phyloP scores from a whole-genome alignment of 2,797 vertebrate species.

The Myiothlypis chrysogaster region DNA sequence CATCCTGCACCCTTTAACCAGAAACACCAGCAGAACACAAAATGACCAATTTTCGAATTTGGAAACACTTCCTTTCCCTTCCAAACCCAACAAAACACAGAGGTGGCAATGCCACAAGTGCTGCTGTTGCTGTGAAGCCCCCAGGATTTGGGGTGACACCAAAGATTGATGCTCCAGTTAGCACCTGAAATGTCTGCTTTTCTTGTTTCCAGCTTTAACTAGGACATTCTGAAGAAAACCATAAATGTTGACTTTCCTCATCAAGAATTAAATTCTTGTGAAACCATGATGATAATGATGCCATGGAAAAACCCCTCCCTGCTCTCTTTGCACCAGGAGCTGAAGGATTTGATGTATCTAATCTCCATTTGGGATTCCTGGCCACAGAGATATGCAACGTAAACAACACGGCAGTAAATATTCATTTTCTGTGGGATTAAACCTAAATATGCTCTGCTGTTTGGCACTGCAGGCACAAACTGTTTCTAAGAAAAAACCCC shows the following conservation, averaged over 20 bases:
- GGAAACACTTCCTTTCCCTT: background rate
- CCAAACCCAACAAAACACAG: accelerated
- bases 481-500: background rate
- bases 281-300: background rate
- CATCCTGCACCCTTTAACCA: background rate
- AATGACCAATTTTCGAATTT: background rate
- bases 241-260: background rate
- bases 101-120: accelerated
- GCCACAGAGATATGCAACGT: background rate
- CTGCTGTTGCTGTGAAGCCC: background rate
- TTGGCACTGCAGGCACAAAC: background rate
- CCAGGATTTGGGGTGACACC: background rate
- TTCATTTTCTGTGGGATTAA: conserved; percentile 46
- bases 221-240: background rate
- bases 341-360: background rate
- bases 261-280: background rate
- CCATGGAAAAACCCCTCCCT: background rate
- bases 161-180: background rate
- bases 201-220: background rate
- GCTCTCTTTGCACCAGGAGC: background rate
- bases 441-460: conserved; percentile 9
- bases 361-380: background rate
- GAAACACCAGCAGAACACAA: background rate
- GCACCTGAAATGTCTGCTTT: background rate
- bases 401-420: conserved; percentile 37